Conservation (phyloP, 2,888 invertebrate genomes). For the Thera obeliscata region DNA sequence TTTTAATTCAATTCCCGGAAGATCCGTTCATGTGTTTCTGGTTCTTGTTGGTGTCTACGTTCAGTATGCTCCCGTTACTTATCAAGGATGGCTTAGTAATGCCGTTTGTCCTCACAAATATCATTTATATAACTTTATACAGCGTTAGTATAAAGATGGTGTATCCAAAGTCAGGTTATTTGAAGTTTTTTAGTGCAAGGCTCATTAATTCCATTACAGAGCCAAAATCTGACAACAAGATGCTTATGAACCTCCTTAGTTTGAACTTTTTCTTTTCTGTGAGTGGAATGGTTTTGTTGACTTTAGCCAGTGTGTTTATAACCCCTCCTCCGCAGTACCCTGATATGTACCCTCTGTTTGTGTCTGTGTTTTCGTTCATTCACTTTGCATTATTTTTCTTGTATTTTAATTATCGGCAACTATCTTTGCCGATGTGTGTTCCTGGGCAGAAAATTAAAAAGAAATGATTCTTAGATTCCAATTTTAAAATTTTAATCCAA, state of each 20-base stretch:
- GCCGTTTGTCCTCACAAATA: slow-evolving; percentile 85
- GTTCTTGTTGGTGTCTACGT: slow-evolving; percentile 90
- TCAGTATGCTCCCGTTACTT: slow-evolving; percentile 95
- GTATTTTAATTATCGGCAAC: slow-evolving; percentile 90
- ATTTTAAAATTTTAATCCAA: slow-evolving; percentile 15
- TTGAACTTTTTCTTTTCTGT: slow-evolving; percentile 83
- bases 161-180: slow-evolving; percentile 57
- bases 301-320: slow-evolving; percentile 81
- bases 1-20: slow-evolving; percentile 88
- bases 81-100: slow-evolving; percentile 90
- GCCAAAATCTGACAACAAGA: slow-evolving; percentile 54
- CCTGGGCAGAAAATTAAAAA: slow-evolving; percentile 61
- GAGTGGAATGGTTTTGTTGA: slow-evolving; percentile 85
- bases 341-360: slow-evolving; percentile 91
- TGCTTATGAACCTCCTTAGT: slow-evolving; percentile 62
- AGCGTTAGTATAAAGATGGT: slow-evolving; percentile 66
- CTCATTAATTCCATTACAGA: slow-evolving; percentile 59
- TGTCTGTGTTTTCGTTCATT: slow-evolving; percentile 91
- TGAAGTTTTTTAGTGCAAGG: slow-evolving; percentile 72
- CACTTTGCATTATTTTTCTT: slow-evolving; percentile 91
- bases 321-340: slow-evolving; percentile 90
- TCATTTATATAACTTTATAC: slow-evolving; percentile 82
- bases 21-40: slow-evolving; percentile 91
- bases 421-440: slow-evolving; percentile 72
- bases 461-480: slow-evolving; percentile 46